phyloP scores from a whole-genome alignment of 2,113 vertebrate species.

The Chinchilla lanigera region DNA sequence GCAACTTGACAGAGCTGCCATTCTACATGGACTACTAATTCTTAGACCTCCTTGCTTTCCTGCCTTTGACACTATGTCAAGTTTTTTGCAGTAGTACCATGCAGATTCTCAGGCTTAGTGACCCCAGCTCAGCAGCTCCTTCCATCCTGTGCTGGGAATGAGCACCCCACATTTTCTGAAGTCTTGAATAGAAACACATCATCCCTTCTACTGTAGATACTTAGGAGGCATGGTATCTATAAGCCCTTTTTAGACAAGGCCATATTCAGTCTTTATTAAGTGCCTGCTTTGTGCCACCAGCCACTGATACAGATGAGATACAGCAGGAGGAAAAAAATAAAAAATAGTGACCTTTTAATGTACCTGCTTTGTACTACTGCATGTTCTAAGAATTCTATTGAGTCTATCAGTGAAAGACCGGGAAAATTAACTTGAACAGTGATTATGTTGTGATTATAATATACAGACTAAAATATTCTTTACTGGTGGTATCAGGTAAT shows the following conservation, averaged over 20 bases:
- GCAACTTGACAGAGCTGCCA: neutral
- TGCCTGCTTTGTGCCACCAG: neutral
- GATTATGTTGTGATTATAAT: neutral
- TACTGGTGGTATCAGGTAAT: neutral
- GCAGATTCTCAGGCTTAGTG: neutral
- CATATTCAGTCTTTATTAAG: neutral
- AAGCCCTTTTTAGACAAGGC: neutral
- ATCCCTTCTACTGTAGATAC: neutral
- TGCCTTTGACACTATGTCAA: neutral
- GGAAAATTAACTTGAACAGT: neutral
- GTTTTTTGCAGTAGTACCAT: neutral
- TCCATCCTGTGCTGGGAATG: neutral
- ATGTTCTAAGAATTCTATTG: neutral
- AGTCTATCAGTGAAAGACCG: neutral
- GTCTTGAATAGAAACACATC: neutral
- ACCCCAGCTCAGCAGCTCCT: neutral
- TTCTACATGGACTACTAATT: neutral
- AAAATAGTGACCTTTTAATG: neutral
- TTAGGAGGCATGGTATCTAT: neutral
- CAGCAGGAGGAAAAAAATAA: accelerated
- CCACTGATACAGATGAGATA: neutral
- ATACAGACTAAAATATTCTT: neutral
- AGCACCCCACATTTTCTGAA: neutral
- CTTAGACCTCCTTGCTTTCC: neutral
- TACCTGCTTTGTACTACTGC: neutral